phyloP scores from a whole-genome alignment of 2,113 vertebrate genomes.

The Corythaixoides concolor region DNA sequence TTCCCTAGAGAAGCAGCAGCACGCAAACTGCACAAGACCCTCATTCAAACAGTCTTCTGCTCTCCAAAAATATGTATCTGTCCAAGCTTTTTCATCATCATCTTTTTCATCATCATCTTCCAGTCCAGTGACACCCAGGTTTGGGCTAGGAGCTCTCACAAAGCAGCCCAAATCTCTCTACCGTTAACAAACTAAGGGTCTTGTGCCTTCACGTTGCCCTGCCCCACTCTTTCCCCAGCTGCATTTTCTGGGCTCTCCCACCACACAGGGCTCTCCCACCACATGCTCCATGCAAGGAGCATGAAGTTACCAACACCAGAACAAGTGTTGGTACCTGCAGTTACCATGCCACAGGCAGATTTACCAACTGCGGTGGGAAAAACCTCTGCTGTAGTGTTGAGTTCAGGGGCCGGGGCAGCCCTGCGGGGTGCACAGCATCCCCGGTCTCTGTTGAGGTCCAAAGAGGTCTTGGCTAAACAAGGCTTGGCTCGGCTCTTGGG shows the following conservation, averaged over 20 bases:
- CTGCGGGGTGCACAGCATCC: background rate
- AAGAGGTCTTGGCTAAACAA: background rate
- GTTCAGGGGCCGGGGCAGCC: background rate
- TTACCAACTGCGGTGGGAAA: background rate
- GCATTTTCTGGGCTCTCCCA: background rate
- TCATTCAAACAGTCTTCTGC: background rate
- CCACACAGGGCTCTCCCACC: background rate
- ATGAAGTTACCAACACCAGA: background rate
- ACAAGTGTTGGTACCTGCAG: too few species aligned
- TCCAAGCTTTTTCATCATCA: background rate
- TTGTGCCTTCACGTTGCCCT: background rate
- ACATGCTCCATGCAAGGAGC: too few species aligned
- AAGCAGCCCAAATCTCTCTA: background rate
- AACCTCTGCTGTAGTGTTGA: background rate
- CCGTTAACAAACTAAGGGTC: background rate
- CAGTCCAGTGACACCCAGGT: too few species aligned
- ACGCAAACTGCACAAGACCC: background rate
- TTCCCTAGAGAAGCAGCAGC: background rate
- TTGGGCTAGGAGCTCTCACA: too few species aligned
- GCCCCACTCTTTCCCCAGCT: background rate
- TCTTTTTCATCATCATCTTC: too few species aligned
- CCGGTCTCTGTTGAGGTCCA: accelerated
- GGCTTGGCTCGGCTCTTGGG: accelerated
- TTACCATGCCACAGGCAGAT: background rate
- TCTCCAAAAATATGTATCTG: background rate